Conservation (phyloP, 2,888 invertebrate genomes). For the Nephrotoma appendiculata region DNA sequence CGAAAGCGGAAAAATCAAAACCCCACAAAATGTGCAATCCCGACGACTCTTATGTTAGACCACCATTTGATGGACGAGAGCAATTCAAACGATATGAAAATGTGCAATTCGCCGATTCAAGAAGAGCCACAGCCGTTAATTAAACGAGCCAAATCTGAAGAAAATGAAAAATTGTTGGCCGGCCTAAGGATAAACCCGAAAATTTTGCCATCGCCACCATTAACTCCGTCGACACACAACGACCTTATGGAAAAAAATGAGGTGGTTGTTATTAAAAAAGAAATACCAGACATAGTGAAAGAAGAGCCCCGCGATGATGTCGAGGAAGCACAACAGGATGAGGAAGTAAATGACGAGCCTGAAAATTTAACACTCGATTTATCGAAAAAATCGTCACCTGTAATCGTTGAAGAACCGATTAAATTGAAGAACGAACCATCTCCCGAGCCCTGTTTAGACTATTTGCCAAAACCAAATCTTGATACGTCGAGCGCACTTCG, state of each 20-base stretch:
- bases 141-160: constrained; percentile 17
- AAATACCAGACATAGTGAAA: constrained; percentile 6
- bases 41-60: constrained; percentile 26
- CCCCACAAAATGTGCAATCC: constrained; percentile 61
- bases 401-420: not conserved
- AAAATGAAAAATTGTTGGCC: constrained; percentile 6
- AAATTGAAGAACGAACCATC: not conserved
- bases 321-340: not conserved
- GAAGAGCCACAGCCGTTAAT: constrained; percentile 16
- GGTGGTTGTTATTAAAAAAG: not conserved
- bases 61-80: constrained; percentile 27
- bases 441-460: not conserved
- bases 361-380: constrained; percentile 15
- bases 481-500: constrained; percentile 48
- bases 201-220: constrained; percentile 28
- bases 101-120: not conserved
- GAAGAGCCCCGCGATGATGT: constrained; percentile 6
- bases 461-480: not conserved
- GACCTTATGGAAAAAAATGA: not conserved
- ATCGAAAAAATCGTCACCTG: constrained; percentile 10
- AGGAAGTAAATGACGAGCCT: constrained; percentile 9
- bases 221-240: constrained; percentile 8
- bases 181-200: constrained; percentile 16
- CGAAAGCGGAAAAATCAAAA: constrained; percentile 81
- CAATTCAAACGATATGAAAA: constrained; percentile 26